Evolutionary conservation across 2,888 invertebrate species (phyloP).

Genomic region (Zootermopsis nevadensis): DNA sequence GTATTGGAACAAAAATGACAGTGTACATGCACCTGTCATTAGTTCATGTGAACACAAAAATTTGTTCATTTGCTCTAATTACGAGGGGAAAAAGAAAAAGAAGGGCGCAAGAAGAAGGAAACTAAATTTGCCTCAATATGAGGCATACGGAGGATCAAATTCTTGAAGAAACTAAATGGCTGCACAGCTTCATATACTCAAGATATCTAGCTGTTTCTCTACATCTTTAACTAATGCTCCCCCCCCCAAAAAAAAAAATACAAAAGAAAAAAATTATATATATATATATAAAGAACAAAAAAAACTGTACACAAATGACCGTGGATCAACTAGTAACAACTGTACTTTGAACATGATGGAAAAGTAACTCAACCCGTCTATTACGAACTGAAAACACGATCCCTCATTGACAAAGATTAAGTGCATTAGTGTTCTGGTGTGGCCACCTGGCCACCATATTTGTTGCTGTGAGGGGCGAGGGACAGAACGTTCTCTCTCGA

Average conservation of each 20-base stretch:
- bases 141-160: constrained; percentile 6
- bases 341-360: not conserved
- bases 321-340: not conserved
- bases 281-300: not conserved
- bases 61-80: not conserved
- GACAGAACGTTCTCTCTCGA: not conserved
- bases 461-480: not conserved
- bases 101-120: not conserved
- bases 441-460: not conserved
- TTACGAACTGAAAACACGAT: not conserved
- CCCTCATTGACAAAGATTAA: not conserved
- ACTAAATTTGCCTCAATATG: constrained; percentile 38
- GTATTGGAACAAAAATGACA: no score
- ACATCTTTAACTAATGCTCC: no score
- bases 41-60: not conserved
- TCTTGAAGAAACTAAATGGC: not conserved
- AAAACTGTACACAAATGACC: not conserved
- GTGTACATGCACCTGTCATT: no score
- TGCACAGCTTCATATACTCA: not conserved
- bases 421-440: not conserved
- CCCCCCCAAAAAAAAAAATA: no score
- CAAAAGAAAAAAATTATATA: not conserved
- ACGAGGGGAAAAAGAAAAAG: not conserved
- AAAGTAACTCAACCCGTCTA: not conserved
- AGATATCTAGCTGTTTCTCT: not conserved